Conservation (phyloP, 1,140 invertebrate genomes). For the Papilio polytes region DNA sequence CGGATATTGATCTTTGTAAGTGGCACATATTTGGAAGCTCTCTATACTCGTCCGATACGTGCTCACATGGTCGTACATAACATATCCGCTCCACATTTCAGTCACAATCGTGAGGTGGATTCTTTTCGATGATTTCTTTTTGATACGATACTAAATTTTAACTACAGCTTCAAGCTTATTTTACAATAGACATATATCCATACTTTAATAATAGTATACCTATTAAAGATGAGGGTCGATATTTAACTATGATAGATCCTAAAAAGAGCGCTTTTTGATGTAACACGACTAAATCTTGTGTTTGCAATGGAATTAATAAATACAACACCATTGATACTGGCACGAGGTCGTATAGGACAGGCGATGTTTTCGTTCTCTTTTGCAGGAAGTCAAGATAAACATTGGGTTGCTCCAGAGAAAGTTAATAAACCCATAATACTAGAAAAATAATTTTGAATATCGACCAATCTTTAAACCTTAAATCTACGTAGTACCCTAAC, state of each 20-base stretch:
- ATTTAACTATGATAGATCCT: too few relatives aligned
- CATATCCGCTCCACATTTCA: constrained; percentile 11
- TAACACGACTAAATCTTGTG: background rate
- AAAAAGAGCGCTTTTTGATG: background rate
- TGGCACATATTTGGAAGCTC: background rate
- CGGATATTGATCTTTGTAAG: background rate
- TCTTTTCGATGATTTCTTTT: background rate
- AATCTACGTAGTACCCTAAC: too few relatives aligned
- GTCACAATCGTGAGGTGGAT: background rate
- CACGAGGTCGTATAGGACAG: too few relatives aligned
- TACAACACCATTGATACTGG: too few relatives aligned
- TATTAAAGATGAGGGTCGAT: too few relatives aligned
- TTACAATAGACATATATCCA: background rate
- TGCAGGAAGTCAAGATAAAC: too few relatives aligned
- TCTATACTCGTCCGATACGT: background rate
- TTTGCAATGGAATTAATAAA: background rate
- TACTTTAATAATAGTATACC: background rate
- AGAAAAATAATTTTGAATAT: too few relatives aligned
- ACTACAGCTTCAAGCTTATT: background rate
- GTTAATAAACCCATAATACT: too few relatives aligned
- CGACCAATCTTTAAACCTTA: too few relatives aligned
- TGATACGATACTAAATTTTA: constrained; percentile 3
- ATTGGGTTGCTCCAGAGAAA: too few relatives aligned
- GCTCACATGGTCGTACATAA: background rate
- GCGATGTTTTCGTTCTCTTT: too few relatives aligned